Evolutionary conservation across 2,888 invertebrate genomes (phyloP), one percentile per base, ranked within the genome.

Genomic region (Synanthedon vespiformis): DNA sequence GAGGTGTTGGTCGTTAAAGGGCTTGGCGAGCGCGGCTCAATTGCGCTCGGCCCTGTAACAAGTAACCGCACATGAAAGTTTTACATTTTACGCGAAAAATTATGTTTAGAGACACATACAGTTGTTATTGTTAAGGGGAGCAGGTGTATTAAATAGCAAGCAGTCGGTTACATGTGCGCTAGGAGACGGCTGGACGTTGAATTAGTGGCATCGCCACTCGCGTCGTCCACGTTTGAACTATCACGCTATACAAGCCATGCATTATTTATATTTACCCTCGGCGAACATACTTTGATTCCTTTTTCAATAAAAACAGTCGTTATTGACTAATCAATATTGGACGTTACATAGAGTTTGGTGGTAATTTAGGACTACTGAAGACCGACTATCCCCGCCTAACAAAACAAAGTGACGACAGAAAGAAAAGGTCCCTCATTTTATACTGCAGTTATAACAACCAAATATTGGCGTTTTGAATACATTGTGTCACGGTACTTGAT

Each of bases 171-270:
- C 62, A 70, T 77, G 74, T 79, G 77, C 72, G 69, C 68, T 64
- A 60, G 66, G 62, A 67, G 67, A 63, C 65, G 65, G 61, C 61
- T 67, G 67, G 72, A 68, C 69, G 63, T 69, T 34, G 34, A 34
- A 34, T 34, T 34, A 34, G 34, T 34, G 34, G 34, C 10, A 34
- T 34, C 61, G 65, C n/a, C 44, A 16, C 16, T 72, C 78, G 74
- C 74, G 67, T 63, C 71, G 68, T 73, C 72, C 76, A 10, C 34
- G 51, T 80, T 86, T 84, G 88, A 88, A 82, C 88, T 88, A 87
- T 90, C 89, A 88, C 90, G 89, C 89, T 89, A 90, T 77, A 74
- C 88, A 68, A 83, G 74, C 74, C 89, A 88, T 86, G 86, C 84
- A 86, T 87, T 76, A 81, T 86, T 86, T 84, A 87, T 86, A 85